Base-by-base conservation (phyloP, 2,797 vertebrate species). In the Rhinichthys osculus region DNA sequence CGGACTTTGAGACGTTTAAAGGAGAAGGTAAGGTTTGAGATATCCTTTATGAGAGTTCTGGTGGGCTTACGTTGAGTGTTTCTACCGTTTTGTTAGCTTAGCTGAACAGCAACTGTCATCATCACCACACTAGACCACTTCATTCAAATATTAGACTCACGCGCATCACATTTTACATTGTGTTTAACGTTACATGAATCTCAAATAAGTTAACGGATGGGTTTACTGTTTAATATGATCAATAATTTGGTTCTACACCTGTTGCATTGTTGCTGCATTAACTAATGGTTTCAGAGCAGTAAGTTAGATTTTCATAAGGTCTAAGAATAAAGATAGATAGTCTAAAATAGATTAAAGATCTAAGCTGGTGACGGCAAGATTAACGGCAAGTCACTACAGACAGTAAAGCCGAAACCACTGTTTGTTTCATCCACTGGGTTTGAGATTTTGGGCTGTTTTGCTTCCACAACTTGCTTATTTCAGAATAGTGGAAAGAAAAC, bases 71-170 rank as follows among this genome's bases (percentile, higher is more conserved):
- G 1, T 38, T 10, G 19, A 16, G 17, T 69, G 27, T 47, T 62
- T 21, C 38, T 2, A 17, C 35, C 21, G n/a, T 69, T 59, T 85
- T 79, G 52, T 47, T 85, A 85, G 83, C 83, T 47, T 85, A 85
- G 83, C 83, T 59, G 5, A 78, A 64, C n/a, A 30, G 64, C 64
- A 69, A 1, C 64, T 81, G 79, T 69, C 78, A 81, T 52, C 62
- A 67, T 52, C 19, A 1, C 3, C 11, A 23, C n/a, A 11, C 5
- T 10, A 33, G 44, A 57, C n/a, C 69, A 4, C 3, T 21, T 59
- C 42, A 79, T 11, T 47, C 10, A 64, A 23, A 8, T 19, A 23
- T 67, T 19, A 52, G 13, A 52, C 2, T 35, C 30, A 38, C 17
- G 21, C 74, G 11, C 74, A n/a, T 38, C 33, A 23, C 6, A 64